Base-by-base conservation (phyloP, 2,888 invertebrate species). In the Clivina fossor region DNA sequence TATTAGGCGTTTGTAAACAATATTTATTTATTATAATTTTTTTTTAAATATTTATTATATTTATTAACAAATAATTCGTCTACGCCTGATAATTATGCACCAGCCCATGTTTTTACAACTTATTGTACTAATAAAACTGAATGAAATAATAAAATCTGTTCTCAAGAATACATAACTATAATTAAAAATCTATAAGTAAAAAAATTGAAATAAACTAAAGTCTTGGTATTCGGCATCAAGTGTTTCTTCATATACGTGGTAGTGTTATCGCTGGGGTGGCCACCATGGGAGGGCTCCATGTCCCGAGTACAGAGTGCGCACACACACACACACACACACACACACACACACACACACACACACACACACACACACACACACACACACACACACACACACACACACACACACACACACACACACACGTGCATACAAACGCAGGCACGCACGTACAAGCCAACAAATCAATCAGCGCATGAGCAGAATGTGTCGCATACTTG, bases 251-350 rank as follows among this genome's bases (percentile, higher is more conserved):
- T n/a, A n/a, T n/a, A n/a, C n/a, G n/a, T n/a, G n/a, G n/a, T n/a
- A n/a, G n/a, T n/a, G n/a, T n/a, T n/a, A n/a, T n/a, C n/a, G 28
- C 32, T 43, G 33, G 41, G 51, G 51, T 51, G 51, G 51, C 26
- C 43, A 26, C 16, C 51, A 33, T 51, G 51, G 51, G 51, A 40
- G 51, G 51, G 20, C 50, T n/a, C n/a, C n/a, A n/a, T n/a, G n/a
- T n/a, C n/a, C n/a, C n/a, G n/a, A n/a, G n/a, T n/a, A n/a, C 41
- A 13, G 41, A 4, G 8, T 26, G 16, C 41, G 32, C n/a, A 22
- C 51, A 41, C 26, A 35, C 37, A 30, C 35, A 32, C 35, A 18
- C 48, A 22, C 37, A 44, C 18, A 18, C 13, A 19, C 5, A 8
- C 22, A 11, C 22, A 22, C 15, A n/a, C 33, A 9, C 13, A 3